Percentiles rank a stretch among this genome's conserved stretches.
These are phyloP conservation scores for Meloidogyne chitwoodi DNA, from an alignment of 1,140 invertebrate genomes.

Conservation along the genomic window DNA sequence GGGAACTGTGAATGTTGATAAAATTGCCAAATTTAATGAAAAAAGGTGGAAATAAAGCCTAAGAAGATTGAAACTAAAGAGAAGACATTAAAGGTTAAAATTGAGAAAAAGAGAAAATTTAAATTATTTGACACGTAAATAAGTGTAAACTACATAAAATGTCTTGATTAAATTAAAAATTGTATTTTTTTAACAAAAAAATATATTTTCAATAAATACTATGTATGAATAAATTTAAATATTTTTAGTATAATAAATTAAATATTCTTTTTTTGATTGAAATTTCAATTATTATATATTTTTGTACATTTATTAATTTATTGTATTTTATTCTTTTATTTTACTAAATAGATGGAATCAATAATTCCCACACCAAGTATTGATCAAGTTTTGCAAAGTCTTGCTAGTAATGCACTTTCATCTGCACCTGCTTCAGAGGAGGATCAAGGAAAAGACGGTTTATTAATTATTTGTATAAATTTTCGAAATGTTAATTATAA, in stretches of 20 bases:
- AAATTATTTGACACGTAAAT: no score
- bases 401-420: conserved; percentile 19
- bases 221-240: no score
- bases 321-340: background rate
- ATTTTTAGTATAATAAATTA: no score
- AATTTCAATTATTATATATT: no score
- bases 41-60: background rate
- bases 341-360: background rate
- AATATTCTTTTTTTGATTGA: no score
- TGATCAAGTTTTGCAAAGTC: conserved; percentile 19
- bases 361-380: conserved; percentile 29
- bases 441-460: background rate
- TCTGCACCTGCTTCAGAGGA: background rate
- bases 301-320: background rate
- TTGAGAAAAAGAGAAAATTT: no score
- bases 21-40: background rate
- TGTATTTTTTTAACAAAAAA: no score
- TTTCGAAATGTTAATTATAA: no score
- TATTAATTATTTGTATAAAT: no score
- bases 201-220: no score
- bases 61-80: background rate
- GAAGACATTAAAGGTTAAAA: background rate
- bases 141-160: no score
- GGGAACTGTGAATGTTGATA: background rate
- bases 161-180: no score